Evolutionary conservation across 1,140 invertebrate genomes (phyloP).

Genomic region (Theocolax elegans): DNA sequence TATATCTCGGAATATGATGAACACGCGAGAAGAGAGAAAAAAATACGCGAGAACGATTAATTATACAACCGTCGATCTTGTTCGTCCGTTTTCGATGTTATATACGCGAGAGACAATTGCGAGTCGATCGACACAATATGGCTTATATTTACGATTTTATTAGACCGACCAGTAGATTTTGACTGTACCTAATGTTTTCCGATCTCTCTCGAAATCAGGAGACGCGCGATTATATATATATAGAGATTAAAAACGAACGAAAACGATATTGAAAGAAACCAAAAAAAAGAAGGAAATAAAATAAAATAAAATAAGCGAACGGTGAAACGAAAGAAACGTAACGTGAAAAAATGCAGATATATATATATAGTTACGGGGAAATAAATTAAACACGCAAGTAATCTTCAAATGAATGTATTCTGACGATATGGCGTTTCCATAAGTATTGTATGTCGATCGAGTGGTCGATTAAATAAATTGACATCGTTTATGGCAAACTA

Average conservation of each 20-base stretch:
- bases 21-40: no score
- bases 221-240: not conserved
- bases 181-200: conserved; percentile 34
- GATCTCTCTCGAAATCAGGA: conserved; percentile 35
- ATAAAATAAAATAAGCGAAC: no score
- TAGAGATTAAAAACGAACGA: no score
- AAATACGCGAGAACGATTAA: conserved; percentile 26
- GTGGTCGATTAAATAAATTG: conserved; percentile 62
- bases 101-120: conserved; percentile 26
- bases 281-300: no score
- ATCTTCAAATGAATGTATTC: conserved; percentile 55
- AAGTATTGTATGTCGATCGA: conserved; percentile 57
- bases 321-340: no score
- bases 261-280: not conserved
- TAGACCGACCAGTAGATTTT: conserved; percentile 41
- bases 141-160: conserved; percentile 30
- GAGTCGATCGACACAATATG: conserved; percentile 32
- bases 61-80: conserved; percentile 28
- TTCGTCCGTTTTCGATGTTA: conserved; percentile 31
- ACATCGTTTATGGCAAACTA: conserved; percentile 48
- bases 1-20: no score
- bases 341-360: no score
- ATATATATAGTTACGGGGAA: no score
- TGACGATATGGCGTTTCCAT: conserved; percentile 53
- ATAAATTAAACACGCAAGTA: no score